Evolutionary conservation across 2,113 vertebrate species (phyloP), one percentile per base, ranked within the genome.

Genomic region (Engystomops pustulosus): DNA sequence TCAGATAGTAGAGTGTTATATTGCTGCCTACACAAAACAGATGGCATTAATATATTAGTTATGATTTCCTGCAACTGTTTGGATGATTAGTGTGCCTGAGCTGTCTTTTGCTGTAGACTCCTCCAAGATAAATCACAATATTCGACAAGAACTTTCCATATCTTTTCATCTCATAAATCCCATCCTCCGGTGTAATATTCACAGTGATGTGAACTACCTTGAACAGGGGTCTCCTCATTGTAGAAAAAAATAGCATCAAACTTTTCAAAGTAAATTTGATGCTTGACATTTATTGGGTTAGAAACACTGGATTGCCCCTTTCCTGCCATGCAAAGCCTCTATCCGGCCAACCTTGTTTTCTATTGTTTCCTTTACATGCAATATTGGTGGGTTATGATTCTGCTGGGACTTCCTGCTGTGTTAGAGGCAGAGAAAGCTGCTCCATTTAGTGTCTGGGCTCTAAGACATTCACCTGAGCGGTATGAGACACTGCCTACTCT

Each of bases 21-120:
- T 55, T 51, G 11, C 60, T 68, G 82, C 82, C 82, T 77, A 77
- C 82, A 77, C 60, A 77, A 68, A 77, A 25, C 72, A 84, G 82
- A 84, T 84, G 82, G 82, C 44, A 84, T 78, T 84, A 69, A 77
- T 84, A 78, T 84, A 77, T 84, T 77, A 84, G 82, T 77, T 84
- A 45, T 83, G 70, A 84, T 84, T 68, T 84, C 34, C 68, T 72
- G 79, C 79, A 44, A 58, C 68, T 82, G 68, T 72, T 72, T 32
- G 79, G 36, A 72, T 72, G 80, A 72, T 82, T 60, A 38, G 67
- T 81, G 20, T 55, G 67, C 60, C 80, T 72, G 53, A 83, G 71
- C 81, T 65, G 71, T 65, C 71, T 20, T 84, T 53, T 41, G 34
- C 27, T 77, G 82, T 84, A 68, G 44, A 36, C 44, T 77, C 30